These are phyloP conservation scores for Darevskia mixta DNA, from an alignment of 2,797 vertebrate genomes.

Conservation along the genomic window DNA sequence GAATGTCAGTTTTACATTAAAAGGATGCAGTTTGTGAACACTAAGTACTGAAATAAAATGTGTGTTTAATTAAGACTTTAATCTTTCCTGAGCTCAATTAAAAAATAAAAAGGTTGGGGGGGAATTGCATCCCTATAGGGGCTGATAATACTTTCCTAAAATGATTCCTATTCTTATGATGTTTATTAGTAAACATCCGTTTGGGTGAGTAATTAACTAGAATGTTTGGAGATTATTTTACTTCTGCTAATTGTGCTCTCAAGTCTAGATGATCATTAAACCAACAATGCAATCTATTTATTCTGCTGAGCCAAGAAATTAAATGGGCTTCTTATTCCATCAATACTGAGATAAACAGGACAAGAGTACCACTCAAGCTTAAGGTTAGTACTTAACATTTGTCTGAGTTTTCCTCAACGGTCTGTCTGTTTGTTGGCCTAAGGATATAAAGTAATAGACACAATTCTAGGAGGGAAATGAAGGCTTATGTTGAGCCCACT, in stretches of 20 bases:
- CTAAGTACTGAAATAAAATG: constrained; percentile 81
- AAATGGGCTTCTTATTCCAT: constrained; percentile 37
- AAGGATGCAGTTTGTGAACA: constrained; percentile 78
- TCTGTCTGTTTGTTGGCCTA: not conserved
- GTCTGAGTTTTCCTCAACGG: not conserved
- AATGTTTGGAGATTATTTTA: constrained; percentile 72
- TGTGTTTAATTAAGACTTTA: constrained; percentile 82
- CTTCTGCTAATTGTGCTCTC: constrained; percentile 71
- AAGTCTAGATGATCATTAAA: constrained; percentile 66
- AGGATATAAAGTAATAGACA: not conserved
- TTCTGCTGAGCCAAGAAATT: constrained; percentile 32
- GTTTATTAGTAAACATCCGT: constrained; percentile 76
- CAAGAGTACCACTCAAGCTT: not conserved
- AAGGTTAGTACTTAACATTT: constrained; percentile 3
- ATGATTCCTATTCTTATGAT: constrained; percentile 67
- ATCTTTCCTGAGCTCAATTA: constrained; percentile 75
- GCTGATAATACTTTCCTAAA: constrained; percentile 77
- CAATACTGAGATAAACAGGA: constrained; percentile 23
- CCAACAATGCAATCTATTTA: constrained; percentile 37
- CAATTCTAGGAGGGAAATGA: not conserved
- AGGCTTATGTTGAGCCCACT: not conserved
- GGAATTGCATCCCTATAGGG: constrained; percentile 69
- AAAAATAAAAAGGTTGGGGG: constrained; percentile 35
- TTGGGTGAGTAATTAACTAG: constrained; percentile 75
- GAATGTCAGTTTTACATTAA: constrained; percentile 80